These are phyloP conservation scores for Lucilia cuprina DNA, from an alignment of 1,140 invertebrate genomes.

Conservation along the genomic window DNA sequence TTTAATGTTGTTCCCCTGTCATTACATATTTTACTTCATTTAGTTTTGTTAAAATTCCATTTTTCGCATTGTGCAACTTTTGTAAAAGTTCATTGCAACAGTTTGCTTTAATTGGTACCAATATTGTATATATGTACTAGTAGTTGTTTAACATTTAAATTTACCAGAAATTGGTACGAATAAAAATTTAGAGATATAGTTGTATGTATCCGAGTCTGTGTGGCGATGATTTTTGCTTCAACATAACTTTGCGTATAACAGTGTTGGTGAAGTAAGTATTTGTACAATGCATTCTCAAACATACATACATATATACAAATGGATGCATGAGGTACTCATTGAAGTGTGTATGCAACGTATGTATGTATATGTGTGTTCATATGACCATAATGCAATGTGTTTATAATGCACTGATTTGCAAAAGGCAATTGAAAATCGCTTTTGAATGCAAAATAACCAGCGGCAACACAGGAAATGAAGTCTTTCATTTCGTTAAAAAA, in stretches of 20 bases:
- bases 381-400: background rate
- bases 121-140: background rate
- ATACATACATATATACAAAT: too few species aligned
- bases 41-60: background rate
- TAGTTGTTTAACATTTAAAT: background rate
- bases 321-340: too few species aligned
- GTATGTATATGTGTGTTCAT: background rate
- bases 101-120: background rate
- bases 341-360: too few species aligned
- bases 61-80: too few species aligned
- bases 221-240: background rate
- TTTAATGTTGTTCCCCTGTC: background rate
- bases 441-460: background rate
- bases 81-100: background rate
- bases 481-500: background rate
- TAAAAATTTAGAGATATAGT: background rate
- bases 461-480: background rate
- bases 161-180: background rate
- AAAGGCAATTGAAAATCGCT: constrained; percentile 16
- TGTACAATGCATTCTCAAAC: too few species aligned
- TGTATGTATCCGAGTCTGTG: background rate
- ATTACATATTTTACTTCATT: background rate
- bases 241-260: background rate
- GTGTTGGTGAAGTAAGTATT: background rate
- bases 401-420: background rate